A percentile compares a stretch with the other conserved stretches of the same genome.
Conservation (phyloP, 2,888 invertebrate species). For the Esperia sulphurella region DNA sequence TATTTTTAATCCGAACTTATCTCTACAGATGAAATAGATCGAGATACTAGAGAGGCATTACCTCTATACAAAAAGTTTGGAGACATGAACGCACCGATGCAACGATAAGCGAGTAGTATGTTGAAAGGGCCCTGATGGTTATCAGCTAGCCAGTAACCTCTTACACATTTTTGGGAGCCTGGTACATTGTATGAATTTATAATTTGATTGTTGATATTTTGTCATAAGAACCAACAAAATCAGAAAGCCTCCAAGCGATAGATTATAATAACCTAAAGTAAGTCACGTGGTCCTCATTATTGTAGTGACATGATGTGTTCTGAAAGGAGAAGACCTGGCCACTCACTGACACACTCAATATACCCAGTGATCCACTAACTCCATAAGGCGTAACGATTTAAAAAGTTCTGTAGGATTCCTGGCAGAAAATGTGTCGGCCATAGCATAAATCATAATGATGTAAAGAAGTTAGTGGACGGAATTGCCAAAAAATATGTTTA, state of each 20-base stretch:
- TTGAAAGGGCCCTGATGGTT: conserved; percentile 60
- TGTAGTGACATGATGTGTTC: too few species aligned
- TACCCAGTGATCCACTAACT: too few species aligned
- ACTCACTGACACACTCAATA: too few species aligned
- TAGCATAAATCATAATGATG: too few species aligned
- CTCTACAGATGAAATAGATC: conserved; percentile 46
- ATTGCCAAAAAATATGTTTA: conserved; percentile 34
- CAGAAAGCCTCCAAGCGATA: too few species aligned
- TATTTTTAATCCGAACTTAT: conserved; percentile 47
- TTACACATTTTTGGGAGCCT: conserved; percentile 67
- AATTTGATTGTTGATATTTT: conserved; percentile 29
- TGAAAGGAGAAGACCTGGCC: too few species aligned
- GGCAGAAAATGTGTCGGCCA: too few species aligned
- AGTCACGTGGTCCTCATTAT: too few species aligned
- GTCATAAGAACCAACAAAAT: neutral
- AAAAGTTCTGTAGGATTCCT: too few species aligned
- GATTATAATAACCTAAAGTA: too few species aligned
- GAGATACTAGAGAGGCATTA: conserved; percentile 38
- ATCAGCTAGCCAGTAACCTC: conserved; percentile 44
- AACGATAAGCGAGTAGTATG: conserved; percentile 47
- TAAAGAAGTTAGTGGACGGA: conserved; percentile 25
- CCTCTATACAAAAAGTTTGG: conserved; percentile 41
- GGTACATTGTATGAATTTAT: conserved; percentile 69
- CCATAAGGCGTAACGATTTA: too few species aligned
- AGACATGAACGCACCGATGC: conserved; percentile 44